These are phyloP conservation scores for Homalodisca vitripennis DNA, from an alignment of 1,140 invertebrate species.

Conservation along the genomic window DNA sequence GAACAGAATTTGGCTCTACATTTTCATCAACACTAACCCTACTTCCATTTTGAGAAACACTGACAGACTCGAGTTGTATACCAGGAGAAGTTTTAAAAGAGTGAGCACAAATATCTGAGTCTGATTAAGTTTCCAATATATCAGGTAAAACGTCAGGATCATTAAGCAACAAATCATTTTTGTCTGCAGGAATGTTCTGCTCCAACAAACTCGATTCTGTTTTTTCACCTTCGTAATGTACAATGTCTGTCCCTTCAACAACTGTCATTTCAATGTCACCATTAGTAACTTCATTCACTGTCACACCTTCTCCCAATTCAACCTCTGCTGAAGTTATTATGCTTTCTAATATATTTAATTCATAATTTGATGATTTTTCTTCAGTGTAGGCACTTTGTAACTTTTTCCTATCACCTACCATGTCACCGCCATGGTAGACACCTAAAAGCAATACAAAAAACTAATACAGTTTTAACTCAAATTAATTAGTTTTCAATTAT, in stretches of 20 bases:
- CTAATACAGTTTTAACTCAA: no score
- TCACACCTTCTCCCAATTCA: background rate
- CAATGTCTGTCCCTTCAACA: background rate
- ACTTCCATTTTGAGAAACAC: background rate
- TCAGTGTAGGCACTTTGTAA: no score
- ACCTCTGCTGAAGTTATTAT: background rate
- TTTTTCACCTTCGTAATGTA: background rate
- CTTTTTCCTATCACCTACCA: no score
- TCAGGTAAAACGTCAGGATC: background rate
- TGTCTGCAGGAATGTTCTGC: background rate
- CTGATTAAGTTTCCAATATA: background rate
- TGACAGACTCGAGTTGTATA: background rate
- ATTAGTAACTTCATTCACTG: background rate
- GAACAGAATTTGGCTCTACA: background rate
- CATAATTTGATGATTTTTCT: no score
- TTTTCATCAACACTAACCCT: background rate
- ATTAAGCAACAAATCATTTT: background rate
- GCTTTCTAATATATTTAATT: no score
- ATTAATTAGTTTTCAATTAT: no score
- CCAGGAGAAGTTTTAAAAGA: background rate
- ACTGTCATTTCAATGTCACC: background rate
- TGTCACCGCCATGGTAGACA: no score
- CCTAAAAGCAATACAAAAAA: no score
- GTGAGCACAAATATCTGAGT: background rate
- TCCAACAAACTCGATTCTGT: background rate